Evolutionary conservation across 1,140 invertebrate species (phyloP), one percentile per base, ranked within the genome.

Genomic region (Heterodera schachtii): DNA sequence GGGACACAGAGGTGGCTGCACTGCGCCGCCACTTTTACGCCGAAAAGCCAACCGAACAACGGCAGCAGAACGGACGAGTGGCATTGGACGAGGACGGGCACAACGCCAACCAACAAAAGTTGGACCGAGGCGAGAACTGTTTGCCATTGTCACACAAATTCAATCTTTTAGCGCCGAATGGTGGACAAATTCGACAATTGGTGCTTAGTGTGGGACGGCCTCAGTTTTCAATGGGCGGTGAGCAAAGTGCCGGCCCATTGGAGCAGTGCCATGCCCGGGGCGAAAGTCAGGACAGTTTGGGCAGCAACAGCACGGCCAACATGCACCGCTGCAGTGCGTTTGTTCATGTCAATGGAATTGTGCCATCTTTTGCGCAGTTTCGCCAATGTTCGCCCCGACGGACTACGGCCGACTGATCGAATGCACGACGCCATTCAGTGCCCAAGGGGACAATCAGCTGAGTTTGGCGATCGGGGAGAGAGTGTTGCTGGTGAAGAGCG

Each of bases 401-500:
- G 79, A 80, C 21, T 75, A 80, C n/a, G 69, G 69, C 31, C 60
- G 79, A 31, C 21, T 75, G 4, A 46, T 80, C n/a, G 79, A 80
- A 46, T 80, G 79, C 57, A 80, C 47, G 41, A 73, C 66, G 9
- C 46, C 71, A 1, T 80, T 73, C 47, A 70, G 69, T 21, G 76
- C 79, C 44, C 70, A 73, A 19, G 76, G 71, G n/a, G 79, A 80
- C 5, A 81, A 80, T n/a, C 79, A 80, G 13, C 43, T 80, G 76
- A 75, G 71, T 52, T 7, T 80, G 49, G 31, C 16, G 57, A n/a
- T 57, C 16, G 79, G 67, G 21, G 79, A 80, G n/a, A n/a, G 52
- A 2, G 69, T 80, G 21, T 31, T 80, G n/a, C 41, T 80, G 41
- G 16, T 80, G 47, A 80, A 80, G 69, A 80, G 77, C 69, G 79